Evolutionary conservation across 2,888 invertebrate genomes (phyloP), one percentile per base, ranked within the genome.

Genomic region (Conops quadrifasciatus): DNA sequence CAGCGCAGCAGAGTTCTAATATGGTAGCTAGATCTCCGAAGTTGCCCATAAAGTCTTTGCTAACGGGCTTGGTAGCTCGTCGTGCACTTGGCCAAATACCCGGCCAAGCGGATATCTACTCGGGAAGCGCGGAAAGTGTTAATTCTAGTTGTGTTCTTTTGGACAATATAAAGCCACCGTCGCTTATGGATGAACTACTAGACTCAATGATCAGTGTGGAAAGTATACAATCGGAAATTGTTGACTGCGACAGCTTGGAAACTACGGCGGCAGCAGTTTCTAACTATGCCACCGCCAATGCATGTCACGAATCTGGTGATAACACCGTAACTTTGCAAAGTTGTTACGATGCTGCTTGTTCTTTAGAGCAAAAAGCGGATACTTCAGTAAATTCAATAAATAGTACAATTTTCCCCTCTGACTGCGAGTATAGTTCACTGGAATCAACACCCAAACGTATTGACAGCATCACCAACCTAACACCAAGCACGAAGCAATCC

Each of bases 171-270:
- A 93, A 93, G 81, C 94, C 95, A 2, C 94, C 95, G 0, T 93
- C 94, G 0, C 89, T 92, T 75, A 91, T 94, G 91, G 93, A 93
- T 71, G 88, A 91, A 77, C 83, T 92, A 5, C 79, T 89, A 1
- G 95, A 95, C 78, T 95, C 94, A 75, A 93, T 94, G 91, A 87
- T 93, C 16, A 95, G 94, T 70, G 93, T 95, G 0, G 92, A 93
- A 0, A 95, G 94, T 81, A 91, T 94, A 71, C 91, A 91, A 30
- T 94, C 93, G 0, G 94, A 94, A 85, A 89, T 92, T 3, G 92
- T 89, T 0, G 93, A 93, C 71, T 80, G 78, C 0, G 93, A 93
- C 60, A 85, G 84, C 67, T 77, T 87, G 74, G 78, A 85, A 43
- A 84, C 81, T 13, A 82, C 83, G 30, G 78, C 82, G 59, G 80